A percentile compares a stretch with the other conserved stretches of the same genome.
These are phyloP conservation scores for Limenitis camilla DNA, from an alignment of 2,888 invertebrate species.

Conservation along the genomic window DNA sequence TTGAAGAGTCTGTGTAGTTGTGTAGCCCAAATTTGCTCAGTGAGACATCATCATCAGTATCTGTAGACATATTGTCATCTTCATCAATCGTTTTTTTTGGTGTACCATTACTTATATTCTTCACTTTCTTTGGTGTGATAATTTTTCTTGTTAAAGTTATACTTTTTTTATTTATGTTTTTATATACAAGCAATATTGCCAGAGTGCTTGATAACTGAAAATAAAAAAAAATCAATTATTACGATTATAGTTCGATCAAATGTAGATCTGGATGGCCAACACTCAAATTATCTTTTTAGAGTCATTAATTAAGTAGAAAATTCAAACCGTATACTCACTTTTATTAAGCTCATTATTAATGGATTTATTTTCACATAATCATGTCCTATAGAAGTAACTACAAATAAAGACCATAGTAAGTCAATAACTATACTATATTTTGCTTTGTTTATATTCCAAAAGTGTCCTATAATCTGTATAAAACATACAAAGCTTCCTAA, in stretches of 20 bases:
- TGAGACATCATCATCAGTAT: conserved; percentile 66
- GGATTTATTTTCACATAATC: conserved; percentile 38
- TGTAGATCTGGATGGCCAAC: too few relatives aligned
- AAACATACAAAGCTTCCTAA: conserved; percentile 56
- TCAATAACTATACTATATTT: conserved; percentile 54
- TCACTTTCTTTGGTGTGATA: conserved; percentile 43
- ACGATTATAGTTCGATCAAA: too few relatives aligned
- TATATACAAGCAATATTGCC: conserved; percentile 50
- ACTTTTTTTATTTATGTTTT: conserved; percentile 37
- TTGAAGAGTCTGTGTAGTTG: conserved; percentile 57
- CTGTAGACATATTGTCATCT: conserved; percentile 47
- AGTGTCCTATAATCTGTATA: conserved; percentile 57
- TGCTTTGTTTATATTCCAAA: conserved; percentile 52
- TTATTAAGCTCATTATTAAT: conserved; percentile 44
- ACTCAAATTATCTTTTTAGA: too few relatives aligned
- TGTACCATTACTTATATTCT: conserved; percentile 40
- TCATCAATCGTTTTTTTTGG: conserved; percentile 39
- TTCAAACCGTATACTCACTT: conserved; percentile 41
- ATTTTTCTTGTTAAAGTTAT: conserved; percentile 31
- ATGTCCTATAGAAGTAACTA: conserved; percentile 43
- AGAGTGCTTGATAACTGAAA: conserved; percentile 54
- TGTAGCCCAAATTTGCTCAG: conserved; percentile 62
- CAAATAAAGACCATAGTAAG: conserved; percentile 57
- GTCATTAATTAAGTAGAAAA: too few relatives aligned
- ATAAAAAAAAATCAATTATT: too few relatives aligned